Evolutionary conservation across 2,888 invertebrate genomes (phyloP).

Genomic region (Pollenia griseotomentosa): DNA sequence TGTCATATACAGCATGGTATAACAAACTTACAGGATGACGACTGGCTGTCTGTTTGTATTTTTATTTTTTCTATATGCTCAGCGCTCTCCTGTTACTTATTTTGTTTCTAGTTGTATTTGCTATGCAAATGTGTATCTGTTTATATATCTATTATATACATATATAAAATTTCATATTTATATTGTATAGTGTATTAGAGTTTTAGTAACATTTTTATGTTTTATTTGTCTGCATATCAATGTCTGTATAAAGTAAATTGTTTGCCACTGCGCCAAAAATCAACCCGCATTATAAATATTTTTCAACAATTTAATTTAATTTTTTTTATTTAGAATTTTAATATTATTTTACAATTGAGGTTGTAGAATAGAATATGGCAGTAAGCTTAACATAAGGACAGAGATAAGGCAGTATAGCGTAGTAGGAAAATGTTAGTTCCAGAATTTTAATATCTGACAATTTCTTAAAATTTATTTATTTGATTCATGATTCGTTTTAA

Average conservation of each 20-base stretch:
- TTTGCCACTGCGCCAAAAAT: slow-evolving; percentile 70
- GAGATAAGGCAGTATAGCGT: neutral
- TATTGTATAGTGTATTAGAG: slow-evolving; percentile 15
- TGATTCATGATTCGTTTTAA: neutral
- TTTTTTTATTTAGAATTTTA: slow-evolving; percentile 35
- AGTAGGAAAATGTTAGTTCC: too few relatives aligned
- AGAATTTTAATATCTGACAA: too few relatives aligned
- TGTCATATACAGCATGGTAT: neutral
- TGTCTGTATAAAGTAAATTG: slow-evolving; percentile 29
- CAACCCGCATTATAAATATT: slow-evolving; percentile 70
- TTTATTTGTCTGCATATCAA: slow-evolving; percentile 52
- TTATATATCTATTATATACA: neutral
- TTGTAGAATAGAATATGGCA: neutral
- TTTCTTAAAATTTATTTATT: too few relatives aligned
- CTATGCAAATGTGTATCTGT: neutral
- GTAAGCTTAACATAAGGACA: neutral
- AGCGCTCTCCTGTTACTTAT: neutral
- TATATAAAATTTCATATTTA: slow-evolving; percentile 34
- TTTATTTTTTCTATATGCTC: neutral
- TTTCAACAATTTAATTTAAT: slow-evolving; percentile 29
- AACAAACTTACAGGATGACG: neutral
- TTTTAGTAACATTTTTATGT: slow-evolving; percentile 43
- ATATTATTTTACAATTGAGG: slow-evolving; percentile 42
- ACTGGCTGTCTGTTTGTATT: slow-evolving; percentile 1
- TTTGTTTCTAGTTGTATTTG: neutral